Base-by-base conservation (phyloP, 2,797 vertebrate genomes). In the Sternotherus odoratus region DNA sequence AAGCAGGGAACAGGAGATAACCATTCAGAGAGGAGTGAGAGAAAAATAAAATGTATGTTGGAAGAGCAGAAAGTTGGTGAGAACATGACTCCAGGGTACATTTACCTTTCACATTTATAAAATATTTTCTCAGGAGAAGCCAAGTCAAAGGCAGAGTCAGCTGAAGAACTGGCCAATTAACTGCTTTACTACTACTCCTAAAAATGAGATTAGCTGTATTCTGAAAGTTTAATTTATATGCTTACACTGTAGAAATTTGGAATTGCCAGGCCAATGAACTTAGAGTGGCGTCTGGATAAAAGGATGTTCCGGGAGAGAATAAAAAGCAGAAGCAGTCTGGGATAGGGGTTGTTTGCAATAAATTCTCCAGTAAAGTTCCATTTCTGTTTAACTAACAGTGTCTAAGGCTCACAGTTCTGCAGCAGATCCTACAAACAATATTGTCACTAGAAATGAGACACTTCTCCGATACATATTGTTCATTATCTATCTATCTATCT, bases 61-160 rank as follows among this genome's bases (percentile, higher is more conserved):
- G 46, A 89, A 90, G 66, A 21, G 78, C 51, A 48, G 86, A 88
- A 87, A 85, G n/a, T 60, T 28, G 83, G 33, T 60, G 50, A 51
- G 26, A 83, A 36, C 15, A 83, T 51, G 23, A 5, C 46, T 33
- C 6, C 78, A 72, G 56, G 11, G 24, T 66, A 1, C 66, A 75
- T 85, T 90, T 54, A 39, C 3, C 78, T 85, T 79, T 72, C 46
- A 28, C 8, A 30, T 86, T 83, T 85, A 23, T 51, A 24, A 74
- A 86, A 16, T 72, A 1, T 86, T 83, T 75, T 53, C 63, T 15
- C n/a, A 81, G 83, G 19, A 11, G 2, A 28, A 86, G 11, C 2
- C 8, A 82, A 69, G 54, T 72, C 23, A 53, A 90, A 91, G 72
- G 77, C 12, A 50, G 16, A 87, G 57, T 5, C 6, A 92, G 49